Evolutionary conservation across 1,140 invertebrate genomes (phyloP).

Genomic region (Caenorhabditis inopinata): DNA sequence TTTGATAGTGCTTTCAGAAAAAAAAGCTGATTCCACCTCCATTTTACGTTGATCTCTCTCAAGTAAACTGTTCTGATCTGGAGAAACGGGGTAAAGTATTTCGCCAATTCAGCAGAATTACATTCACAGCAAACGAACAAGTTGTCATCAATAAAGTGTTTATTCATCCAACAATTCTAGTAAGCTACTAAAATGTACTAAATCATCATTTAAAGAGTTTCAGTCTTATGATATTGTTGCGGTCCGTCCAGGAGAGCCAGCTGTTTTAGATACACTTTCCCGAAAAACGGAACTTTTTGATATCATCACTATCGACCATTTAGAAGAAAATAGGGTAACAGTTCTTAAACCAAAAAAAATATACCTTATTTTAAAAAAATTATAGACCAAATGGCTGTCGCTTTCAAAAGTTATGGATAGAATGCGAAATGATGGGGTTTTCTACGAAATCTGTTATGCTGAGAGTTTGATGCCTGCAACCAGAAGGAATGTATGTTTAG

Average conservation of each 20-base stretch:
- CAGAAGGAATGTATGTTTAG: conserved; percentile 36
- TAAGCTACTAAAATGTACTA: neutral
- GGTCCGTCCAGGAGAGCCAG: conserved; percentile 56
- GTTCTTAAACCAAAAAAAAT: too few relatives aligned
- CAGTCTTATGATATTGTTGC: conserved; percentile 60
- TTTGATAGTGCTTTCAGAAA: neutral
- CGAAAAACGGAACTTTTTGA: conserved; percentile 55
- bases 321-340: conserved; percentile 6
- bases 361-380: too few relatives aligned
- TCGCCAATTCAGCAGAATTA: conserved; percentile 60
- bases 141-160: conserved; percentile 54
- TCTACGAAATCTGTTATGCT: conserved; percentile 51
- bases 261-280: conserved; percentile 57
- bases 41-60: conserved; percentile 54
- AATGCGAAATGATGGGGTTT: conserved; percentile 41
- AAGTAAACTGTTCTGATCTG: conserved; percentile 53
- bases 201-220: neutral
- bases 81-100: conserved; percentile 56
- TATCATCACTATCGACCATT: conserved; percentile 45
- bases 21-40: conserved; percentile 56
- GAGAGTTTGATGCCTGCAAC: conserved; percentile 37
- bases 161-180: conserved; percentile 53
- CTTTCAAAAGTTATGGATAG: conserved; percentile 37
- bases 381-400: conserved; percentile 41
- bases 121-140: conserved; percentile 57